Evolutionary conservation across 2,113 vertebrate species (phyloP), one percentile per base, ranked within the genome.

Genomic region (Motacilla tschutschensis): DNA sequence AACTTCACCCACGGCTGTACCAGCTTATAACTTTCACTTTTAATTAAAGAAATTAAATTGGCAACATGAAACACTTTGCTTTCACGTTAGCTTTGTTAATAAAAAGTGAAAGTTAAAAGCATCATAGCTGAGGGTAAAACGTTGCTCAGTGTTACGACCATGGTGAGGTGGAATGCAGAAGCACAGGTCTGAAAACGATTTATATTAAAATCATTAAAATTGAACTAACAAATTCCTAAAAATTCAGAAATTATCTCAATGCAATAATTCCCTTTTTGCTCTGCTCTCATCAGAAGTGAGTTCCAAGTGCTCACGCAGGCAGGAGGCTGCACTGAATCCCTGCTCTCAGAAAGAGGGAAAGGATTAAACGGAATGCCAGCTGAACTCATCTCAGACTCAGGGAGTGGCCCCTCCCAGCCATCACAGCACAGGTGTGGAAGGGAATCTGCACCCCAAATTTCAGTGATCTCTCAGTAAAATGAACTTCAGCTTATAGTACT

Each of bases 41-140:
- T 97, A 97, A 97, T 97, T 97, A 97, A 97, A 97, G 90, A 96
- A 97, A 95, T 95, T 95, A 96, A 96, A 96, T 89, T 93, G 91
- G 95, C 93, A 96, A 97, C 94, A 96, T 95, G 95, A 96, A 96
- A 96, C 95, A 95, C 94, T 93, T 96, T 93, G 78, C 96, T 94
- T 96, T 91, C 91, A 91, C 93, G 87, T 95, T 92, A 96, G 78
- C 81, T 95, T 96, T 95, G 95, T 94, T 96, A 97, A 97, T 96
- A 95, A 97, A 95, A 97, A 94, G 91, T 93, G 83, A 53, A 94
- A 95, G 89, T 94, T 95, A 90, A 95, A 96, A 96, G 95, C 81
- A 89, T 84, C 53, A 55, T 75, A 91, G 81, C 86, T 91, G 72
- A 94, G 85, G 94, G 92, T 95, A 86, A 95, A 95, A 95, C 18